A percentile compares a stretch with the other conserved stretches of the same genome.
These are phyloP conservation scores for Chionoecetes opilio DNA, from an alignment of 1,140 invertebrate genomes.

Conservation along the genomic window DNA sequence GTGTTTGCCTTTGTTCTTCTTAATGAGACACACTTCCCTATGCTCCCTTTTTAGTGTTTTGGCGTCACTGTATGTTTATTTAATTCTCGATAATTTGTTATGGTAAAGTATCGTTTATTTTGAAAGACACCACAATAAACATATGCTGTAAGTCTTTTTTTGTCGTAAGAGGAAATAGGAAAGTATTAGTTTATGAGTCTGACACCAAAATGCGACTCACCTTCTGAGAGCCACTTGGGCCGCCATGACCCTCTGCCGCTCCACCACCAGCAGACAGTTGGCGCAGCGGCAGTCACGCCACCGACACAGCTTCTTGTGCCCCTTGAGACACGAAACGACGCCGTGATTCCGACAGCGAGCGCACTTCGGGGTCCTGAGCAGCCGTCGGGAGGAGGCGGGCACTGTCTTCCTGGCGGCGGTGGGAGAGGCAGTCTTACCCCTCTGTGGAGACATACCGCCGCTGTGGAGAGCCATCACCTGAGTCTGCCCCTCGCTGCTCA, in stretches of 20 bases:
- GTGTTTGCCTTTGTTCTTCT: neutral
- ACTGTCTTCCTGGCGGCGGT: conserved; percentile 31
- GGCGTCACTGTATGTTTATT: no score
- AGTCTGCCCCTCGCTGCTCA: neutral
- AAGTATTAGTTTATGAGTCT: no score
- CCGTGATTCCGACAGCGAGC: conserved; percentile 95
- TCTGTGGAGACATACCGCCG: neutral
- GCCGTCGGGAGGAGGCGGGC: conserved; percentile 78
- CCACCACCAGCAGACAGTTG: conserved; percentile 93
- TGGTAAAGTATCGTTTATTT: no score
- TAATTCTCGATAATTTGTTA: no score
- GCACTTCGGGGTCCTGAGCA: conserved; percentile 91
- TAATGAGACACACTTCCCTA: conserved; percentile 5
- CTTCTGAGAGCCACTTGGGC: conserved; percentile 88
- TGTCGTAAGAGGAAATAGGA: no score
- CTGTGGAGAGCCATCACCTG: neutral
- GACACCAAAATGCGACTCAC: conserved; percentile 35
- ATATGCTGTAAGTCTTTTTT: no score
- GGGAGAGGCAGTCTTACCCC: neutral
- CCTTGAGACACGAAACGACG: conserved; percentile 93
- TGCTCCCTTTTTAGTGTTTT: neutral
- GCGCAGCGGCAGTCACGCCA: conserved; percentile 93
- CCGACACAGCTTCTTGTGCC: conserved; percentile 91
- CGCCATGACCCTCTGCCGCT: conserved; percentile 95
- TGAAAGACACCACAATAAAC: no score